These are phyloP conservation scores for Fissipunctia ypsillon DNA, from an alignment of 2,888 invertebrate species.

Conservation along the genomic window DNA sequence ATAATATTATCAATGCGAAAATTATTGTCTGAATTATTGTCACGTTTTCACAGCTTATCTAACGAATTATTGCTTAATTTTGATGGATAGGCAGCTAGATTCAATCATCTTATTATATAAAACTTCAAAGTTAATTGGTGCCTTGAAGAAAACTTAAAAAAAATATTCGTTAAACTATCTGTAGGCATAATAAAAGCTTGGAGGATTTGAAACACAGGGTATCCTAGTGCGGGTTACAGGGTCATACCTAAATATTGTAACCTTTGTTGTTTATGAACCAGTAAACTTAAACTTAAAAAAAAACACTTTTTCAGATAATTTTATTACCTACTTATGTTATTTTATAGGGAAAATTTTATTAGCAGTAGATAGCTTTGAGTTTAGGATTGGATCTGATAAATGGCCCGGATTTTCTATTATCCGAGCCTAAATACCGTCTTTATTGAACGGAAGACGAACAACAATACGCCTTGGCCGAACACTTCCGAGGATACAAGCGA, in stretches of 20 bases:
- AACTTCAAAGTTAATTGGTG: neutral
- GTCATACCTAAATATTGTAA: too few species aligned
- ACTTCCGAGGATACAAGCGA: constrained; percentile 11
- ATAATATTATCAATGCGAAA: constrained; percentile 5
- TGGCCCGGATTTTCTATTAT: neutral
- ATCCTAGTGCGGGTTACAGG: too few species aligned
- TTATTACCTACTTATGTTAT: neutral
- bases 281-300: too few species aligned
- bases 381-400: neutral
- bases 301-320: neutral
- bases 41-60: constrained; percentile 13
- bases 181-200: neutral
- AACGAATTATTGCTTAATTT: constrained; percentile 2
- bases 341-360: neutral
- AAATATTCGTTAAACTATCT: too few species aligned
- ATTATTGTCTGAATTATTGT: constrained; percentile 9
- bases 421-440: constrained; percentile 12
- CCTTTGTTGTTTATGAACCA: too few species aligned
- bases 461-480: constrained; percentile 13
- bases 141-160: neutral
- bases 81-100: neutral
- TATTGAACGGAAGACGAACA: neutral
- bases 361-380: neutral
- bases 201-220: neutral
- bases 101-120: neutral